Evolutionary conservation across 2,113 vertebrate genomes (phyloP).

Genomic region (Alosa alosa): DNA sequence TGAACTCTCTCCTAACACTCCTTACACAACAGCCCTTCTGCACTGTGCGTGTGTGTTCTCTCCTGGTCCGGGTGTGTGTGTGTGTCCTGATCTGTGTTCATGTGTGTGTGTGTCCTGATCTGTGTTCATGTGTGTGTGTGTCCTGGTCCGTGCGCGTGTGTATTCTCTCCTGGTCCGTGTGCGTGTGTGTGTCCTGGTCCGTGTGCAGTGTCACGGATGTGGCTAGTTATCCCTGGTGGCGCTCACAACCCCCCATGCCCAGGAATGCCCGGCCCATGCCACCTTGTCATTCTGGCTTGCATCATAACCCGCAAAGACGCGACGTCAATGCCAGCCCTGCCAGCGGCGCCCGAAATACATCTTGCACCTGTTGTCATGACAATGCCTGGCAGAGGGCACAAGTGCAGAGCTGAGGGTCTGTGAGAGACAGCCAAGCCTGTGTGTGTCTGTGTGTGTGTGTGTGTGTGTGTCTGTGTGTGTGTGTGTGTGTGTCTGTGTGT

Average conservation of each 20-base stretch:
- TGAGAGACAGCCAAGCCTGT: constrained; percentile 1
- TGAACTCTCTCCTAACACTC: too few relatives aligned
- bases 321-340: constrained; percentile 39
- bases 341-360: constrained; percentile 45
- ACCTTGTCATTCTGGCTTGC: constrained; percentile 37
- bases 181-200: background rate
- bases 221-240: constrained; percentile 39
- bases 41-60: too few relatives aligned
- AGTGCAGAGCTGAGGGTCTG: constrained; percentile 23
- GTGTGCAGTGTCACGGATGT: constrained; percentile 5
- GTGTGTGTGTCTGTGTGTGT: too few relatives aligned
- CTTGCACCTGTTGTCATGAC: constrained; percentile 49
- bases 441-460: background rate
- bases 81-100: too few relatives aligned
- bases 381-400: constrained; percentile 43
- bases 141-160: too few relatives aligned
- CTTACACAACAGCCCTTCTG: too few relatives aligned
- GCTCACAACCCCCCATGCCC: constrained; percentile 29
- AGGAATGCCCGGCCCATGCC: constrained; percentile 41
- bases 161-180: too few relatives aligned
- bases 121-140: too few relatives aligned
- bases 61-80: too few relatives aligned
- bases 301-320: constrained; percentile 46
- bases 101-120: too few relatives aligned
- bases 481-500: background rate